Conservation (phyloP, 1,140 invertebrate species). For the Drosophila seguyi region DNA sequence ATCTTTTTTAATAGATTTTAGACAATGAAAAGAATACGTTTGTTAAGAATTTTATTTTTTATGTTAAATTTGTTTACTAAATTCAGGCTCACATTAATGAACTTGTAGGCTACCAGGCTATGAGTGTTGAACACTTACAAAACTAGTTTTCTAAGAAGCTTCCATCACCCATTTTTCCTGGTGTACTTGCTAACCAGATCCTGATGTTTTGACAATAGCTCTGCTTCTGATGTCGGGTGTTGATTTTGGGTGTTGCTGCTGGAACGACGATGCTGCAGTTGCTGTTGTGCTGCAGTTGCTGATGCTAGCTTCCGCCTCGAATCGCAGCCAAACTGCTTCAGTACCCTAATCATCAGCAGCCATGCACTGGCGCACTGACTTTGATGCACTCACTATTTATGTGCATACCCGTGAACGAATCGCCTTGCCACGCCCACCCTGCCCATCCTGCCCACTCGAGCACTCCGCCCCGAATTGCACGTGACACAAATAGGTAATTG, state of each 20-base stretch:
- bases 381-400: slow-evolving; percentile 70
- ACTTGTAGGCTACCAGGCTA: too few relatives aligned
- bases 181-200: slow-evolving; percentile 18
- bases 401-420: slow-evolving; percentile 27
- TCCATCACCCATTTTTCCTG: background rate
- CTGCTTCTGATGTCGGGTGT: slow-evolving; percentile 32
- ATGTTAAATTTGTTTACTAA: too few relatives aligned
- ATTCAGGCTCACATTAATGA: too few relatives aligned
- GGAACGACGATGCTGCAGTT: slow-evolving; percentile 1
- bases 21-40: too few relatives aligned
- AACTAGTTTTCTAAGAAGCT: too few relatives aligned
- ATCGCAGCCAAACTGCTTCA: slow-evolving; percentile 59
- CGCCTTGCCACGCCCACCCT: slow-evolving; percentile 20
- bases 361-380: slow-evolving; percentile 55
- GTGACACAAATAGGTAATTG: slow-evolving; percentile 75
- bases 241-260: slow-evolving; percentile 21
- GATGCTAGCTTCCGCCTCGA: slow-evolving; percentile 15
- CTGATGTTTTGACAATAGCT: slow-evolving; percentile 60
- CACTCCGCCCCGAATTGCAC: slow-evolving; percentile 42
- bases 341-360: slow-evolving; percentile 65
- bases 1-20: too few relatives aligned
- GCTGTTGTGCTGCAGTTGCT: background rate
- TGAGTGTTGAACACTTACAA: too few relatives aligned
- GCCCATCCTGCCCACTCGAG: slow-evolving; percentile 1
- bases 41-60: too few relatives aligned